phyloP scores from a whole-genome alignment of 2,888 invertebrate genomes.

The Hylaea fasciaria region DNA sequence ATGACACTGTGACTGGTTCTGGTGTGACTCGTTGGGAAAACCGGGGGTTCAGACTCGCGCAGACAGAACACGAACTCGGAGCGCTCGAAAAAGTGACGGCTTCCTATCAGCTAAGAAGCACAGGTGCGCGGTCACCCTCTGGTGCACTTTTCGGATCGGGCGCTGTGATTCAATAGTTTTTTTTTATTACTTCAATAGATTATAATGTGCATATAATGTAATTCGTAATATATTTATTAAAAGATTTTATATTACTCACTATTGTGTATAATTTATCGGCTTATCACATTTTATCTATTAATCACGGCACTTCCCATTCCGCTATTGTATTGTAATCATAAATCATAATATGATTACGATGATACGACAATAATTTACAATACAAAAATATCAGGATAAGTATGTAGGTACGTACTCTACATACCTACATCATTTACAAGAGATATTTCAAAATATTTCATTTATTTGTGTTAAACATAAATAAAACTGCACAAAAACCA shows the following conservation, averaged over 20 bases:
- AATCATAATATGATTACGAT: not conserved
- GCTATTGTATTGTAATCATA: not conserved
- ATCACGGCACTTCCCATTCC: constrained; percentile 18
- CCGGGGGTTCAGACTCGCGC: no score
- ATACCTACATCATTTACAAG: not conserved
- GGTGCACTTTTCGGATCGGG: no score
- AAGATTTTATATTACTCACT: constrained; percentile 20
- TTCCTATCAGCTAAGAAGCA: no score
- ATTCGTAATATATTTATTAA: constrained; percentile 25
- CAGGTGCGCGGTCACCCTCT: no score
- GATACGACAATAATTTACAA: not conserved
- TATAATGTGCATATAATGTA: constrained; percentile 16
- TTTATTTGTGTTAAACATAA: constrained; percentile 55
- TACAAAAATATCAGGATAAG: not conserved
- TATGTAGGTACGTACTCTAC: no score
- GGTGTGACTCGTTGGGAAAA: no score
- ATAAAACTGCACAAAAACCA: constrained; percentile 61
- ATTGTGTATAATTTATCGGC: constrained; percentile 17
- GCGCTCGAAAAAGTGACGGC: no score
- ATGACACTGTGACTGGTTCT: no score
- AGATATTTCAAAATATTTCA: constrained; percentile 5
- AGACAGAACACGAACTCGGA: no score
- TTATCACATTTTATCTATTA: constrained; percentile 10
- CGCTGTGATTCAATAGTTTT: not conserved
- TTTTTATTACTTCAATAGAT: not conserved